These are phyloP conservation scores for Corythaeola cristata DNA, from an alignment of 2,113 vertebrate species.

Conservation along the genomic window DNA sequence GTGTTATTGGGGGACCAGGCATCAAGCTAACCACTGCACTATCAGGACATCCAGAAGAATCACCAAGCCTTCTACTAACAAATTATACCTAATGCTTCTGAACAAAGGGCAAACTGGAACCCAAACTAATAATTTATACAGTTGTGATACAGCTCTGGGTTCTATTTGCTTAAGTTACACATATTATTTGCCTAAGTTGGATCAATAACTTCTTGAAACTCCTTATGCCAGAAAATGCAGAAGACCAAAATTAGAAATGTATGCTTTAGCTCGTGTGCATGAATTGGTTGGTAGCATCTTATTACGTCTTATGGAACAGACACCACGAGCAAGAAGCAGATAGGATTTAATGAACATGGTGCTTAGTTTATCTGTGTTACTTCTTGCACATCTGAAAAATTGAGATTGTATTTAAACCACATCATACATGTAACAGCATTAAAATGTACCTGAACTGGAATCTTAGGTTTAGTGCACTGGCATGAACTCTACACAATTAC, in stretches of 20 bases:
- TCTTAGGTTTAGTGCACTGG: background rate
- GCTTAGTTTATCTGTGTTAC: background rate
- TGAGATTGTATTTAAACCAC: background rate
- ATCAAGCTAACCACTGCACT: background rate
- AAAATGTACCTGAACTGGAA: background rate
- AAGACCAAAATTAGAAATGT: background rate
- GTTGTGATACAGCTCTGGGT: background rate
- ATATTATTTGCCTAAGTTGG: background rate
- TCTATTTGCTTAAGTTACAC: background rate
- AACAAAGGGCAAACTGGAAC: background rate
- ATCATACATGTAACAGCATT: background rate
- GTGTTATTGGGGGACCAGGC: background rate
- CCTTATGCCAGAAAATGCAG: background rate
- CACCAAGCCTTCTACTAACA: background rate
- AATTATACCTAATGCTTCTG: background rate
- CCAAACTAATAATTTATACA: background rate
- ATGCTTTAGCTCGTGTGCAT: background rate
- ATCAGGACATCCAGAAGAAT: background rate
- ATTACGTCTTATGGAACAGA: background rate
- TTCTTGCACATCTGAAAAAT: background rate
- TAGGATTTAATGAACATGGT: background rate
- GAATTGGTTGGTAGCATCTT: background rate
- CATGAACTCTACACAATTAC: background rate
- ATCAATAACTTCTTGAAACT: background rate
- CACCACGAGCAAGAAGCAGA: background rate